phyloP scores from a whole-genome alignment of 2,797 vertebrate genomes.

The Eleutherodactylus coqui region DNA sequence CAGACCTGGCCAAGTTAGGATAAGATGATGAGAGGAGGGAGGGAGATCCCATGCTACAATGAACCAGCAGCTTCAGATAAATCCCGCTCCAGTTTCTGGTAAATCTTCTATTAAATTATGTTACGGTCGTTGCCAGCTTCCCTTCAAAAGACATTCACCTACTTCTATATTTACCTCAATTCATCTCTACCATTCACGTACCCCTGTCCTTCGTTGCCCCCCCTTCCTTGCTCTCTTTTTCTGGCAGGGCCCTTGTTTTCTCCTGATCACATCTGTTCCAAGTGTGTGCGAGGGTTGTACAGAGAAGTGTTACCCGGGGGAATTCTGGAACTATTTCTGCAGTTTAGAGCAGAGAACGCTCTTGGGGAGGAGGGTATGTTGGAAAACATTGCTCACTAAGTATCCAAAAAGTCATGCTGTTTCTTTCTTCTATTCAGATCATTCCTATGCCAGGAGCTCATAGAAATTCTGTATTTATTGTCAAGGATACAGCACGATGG shows the following conservation, averaged over 20 bases:
- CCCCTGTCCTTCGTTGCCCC: neutral
- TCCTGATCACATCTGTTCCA: conserved; percentile 63
- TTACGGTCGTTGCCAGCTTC: neutral
- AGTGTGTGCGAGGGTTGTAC: conserved; percentile 60
- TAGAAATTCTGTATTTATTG: conserved; percentile 43
- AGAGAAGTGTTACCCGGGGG: conserved; percentile 52
- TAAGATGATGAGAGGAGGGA: conserved; percentile 19
- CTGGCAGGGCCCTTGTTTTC: conserved; percentile 41
- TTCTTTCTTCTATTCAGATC: conserved; percentile 34
- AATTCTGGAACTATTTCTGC: conserved; percentile 59
- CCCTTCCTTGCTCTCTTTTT: conserved; percentile 13
- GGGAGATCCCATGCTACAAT: neutral
- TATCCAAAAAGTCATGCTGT: conserved; percentile 40
- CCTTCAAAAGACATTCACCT: neutral
- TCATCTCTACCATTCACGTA: neutral
- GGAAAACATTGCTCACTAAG: conserved; percentile 61
- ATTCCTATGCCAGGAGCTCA: conserved; percentile 40
- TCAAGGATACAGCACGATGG: conserved; percentile 27
- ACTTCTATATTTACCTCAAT: neutral
- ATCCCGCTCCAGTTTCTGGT: conserved; percentile 20
- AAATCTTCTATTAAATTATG: conserved; percentile 14
- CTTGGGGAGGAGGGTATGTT: conserved; percentile 52
- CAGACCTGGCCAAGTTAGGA: conserved; percentile 39
- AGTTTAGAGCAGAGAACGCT: conserved; percentile 46
- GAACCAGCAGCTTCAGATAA: neutral